Percentiles rank a stretch among this genome's conserved stretches.
phyloP scores from a whole-genome alignment of 1,140 invertebrate species.

The Macrosteles quadrilineatus region DNA sequence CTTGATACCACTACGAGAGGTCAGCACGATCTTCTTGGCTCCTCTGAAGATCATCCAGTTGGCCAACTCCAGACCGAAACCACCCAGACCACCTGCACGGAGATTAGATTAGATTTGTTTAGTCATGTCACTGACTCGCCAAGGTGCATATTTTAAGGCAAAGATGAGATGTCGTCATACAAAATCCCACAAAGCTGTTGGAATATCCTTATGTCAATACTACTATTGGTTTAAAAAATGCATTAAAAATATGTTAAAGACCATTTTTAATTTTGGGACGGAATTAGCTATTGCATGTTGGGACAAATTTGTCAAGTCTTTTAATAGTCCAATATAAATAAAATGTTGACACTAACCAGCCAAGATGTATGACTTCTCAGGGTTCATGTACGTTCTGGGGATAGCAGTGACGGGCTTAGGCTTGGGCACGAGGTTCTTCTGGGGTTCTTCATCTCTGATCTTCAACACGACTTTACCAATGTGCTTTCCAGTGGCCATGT shows the following conservation, averaged over 20 bases:
- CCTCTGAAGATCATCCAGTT: constrained; percentile 88
- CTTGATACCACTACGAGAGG: constrained; percentile 82
- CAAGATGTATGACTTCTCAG: constrained; percentile 85
- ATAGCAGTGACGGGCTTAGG: constrained; percentile 69
- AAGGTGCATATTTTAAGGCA: too few relatives aligned
- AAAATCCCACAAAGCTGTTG: too few relatives aligned
- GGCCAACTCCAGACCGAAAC: constrained; percentile 90
- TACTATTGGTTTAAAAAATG: too few relatives aligned
- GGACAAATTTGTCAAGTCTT: too few relatives aligned
- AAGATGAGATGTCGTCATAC: too few relatives aligned
- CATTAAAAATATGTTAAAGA: too few relatives aligned
- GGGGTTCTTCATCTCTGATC: constrained; percentile 77
- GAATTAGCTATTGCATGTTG: too few relatives aligned
- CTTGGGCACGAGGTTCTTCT: constrained; percentile 51
- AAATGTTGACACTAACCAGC: constrained; percentile 52
- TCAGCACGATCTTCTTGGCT: constrained; percentile 80
- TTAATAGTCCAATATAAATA: too few relatives aligned
- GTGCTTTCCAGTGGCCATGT: constrained; percentile 96
- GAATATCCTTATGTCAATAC: too few relatives aligned
- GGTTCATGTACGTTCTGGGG: constrained; percentile 84
- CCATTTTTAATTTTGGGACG: too few relatives aligned
- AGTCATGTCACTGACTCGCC: too few relatives aligned
- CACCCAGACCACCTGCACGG: constrained; percentile 79
- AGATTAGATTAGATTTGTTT: too few relatives aligned
- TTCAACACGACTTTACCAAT: constrained; percentile 95